Percentiles rank a stretch among this genome's conserved stretches.
These are phyloP conservation scores for Galeruca laticollis DNA, from an alignment of 2,888 invertebrate species.

Conservation along the genomic window DNA sequence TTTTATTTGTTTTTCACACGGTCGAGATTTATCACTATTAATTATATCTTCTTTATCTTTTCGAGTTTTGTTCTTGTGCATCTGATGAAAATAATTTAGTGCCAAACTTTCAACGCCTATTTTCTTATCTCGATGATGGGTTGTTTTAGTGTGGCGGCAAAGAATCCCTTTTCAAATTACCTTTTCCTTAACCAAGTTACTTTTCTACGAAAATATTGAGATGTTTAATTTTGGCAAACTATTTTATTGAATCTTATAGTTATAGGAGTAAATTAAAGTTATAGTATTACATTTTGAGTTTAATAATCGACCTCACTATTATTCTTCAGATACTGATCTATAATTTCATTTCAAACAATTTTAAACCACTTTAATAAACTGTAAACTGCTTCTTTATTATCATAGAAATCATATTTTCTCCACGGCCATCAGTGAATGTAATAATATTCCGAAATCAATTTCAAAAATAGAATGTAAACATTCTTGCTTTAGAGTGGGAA, in stretches of 20 bases:
- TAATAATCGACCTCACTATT: constrained; percentile 1
- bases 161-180: background rate
- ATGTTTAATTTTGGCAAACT: no score
- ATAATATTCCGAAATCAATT: no score
- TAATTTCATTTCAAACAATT: constrained; percentile 46
- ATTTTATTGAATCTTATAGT: no score
- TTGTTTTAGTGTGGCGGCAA: background rate
- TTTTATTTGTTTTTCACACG: constrained; percentile 59
- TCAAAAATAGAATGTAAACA: no score
- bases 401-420: constrained; percentile 47
- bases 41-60: constrained; percentile 54
- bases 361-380: constrained; percentile 40
- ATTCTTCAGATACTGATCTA: constrained; percentile 43
- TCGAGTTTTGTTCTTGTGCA: constrained; percentile 40
- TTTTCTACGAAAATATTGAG: no score
- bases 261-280: no score
- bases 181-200: no score
- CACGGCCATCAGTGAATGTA: no score
- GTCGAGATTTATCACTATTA: constrained; percentile 56
- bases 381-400: constrained; percentile 48
- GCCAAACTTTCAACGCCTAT: constrained; percentile 48
- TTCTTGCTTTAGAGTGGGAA: no score
- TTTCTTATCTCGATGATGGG: constrained; percentile 29
- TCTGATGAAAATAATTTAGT: constrained; percentile 45
- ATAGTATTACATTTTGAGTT: no score